phyloP scores from a whole-genome alignment of 2,113 vertebrate species.

The Nycticorax nycticorax region DNA sequence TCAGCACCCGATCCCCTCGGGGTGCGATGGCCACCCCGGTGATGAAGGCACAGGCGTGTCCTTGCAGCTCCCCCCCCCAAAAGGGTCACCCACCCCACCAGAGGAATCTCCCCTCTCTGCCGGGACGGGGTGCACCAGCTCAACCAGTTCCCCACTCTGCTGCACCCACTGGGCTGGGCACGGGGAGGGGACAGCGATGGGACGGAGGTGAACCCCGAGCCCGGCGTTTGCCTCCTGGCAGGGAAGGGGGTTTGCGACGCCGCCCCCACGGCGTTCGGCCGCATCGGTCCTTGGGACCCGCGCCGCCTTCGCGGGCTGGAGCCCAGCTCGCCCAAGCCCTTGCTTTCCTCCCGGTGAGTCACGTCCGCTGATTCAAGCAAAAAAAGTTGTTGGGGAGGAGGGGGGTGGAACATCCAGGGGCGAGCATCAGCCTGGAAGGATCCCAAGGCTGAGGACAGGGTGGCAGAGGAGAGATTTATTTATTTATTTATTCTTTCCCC shows the following conservation, averaged over 20 bases:
- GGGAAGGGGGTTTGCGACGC: rapidly evolving
- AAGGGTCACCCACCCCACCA: background rate
- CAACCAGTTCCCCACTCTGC: conserved; percentile 15
- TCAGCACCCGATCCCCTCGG: background rate
- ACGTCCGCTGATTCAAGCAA: background rate
- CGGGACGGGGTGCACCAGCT: background rate
- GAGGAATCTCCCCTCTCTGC: conserved; percentile 37
- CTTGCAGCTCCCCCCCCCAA: background rate
- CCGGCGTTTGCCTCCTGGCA: background rate
- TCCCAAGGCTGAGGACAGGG: background rate
- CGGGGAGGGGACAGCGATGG: background rate
- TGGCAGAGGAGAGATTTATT: background rate
- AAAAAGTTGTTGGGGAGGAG: background rate
- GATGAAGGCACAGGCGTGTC: background rate
- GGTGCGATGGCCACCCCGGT: background rate
- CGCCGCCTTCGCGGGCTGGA: rapidly evolving
- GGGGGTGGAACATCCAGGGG: background rate
- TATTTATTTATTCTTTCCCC: background rate
- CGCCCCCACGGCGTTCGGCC: rapidly evolving
- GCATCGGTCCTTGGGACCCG: background rate
- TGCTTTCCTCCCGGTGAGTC: background rate
- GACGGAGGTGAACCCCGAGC: background rate
- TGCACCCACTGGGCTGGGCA: conserved; percentile 24
- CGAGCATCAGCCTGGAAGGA: background rate
- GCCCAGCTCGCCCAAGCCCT: rapidly evolving